Percentiles rank a stretch among this genome's conserved stretches.
Evolutionary conservation across 2,797 vertebrate genomes (phyloP).

Genomic region (Sparidentex hasta): DNA sequence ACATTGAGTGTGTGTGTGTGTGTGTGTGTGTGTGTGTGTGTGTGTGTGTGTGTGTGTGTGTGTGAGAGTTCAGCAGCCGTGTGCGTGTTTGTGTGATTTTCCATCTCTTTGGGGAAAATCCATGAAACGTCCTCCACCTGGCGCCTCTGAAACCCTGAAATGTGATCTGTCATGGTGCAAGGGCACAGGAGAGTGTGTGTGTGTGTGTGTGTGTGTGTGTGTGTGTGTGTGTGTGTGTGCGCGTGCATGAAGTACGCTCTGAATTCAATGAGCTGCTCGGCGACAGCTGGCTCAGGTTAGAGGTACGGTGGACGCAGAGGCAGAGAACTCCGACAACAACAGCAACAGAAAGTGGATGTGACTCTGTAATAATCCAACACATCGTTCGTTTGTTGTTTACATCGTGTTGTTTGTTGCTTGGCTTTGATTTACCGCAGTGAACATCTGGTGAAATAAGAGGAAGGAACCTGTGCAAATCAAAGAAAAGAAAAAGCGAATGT

Average conservation of each 20-base stretch:
- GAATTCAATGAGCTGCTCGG: constrained; percentile 54
- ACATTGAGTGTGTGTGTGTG: not conserved
- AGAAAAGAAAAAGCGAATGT: not conserved
- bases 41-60: not conserved
- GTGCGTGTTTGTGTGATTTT: constrained; percentile 23
- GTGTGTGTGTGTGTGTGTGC: constrained; percentile 30
- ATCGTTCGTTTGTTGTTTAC: constrained; percentile 11
- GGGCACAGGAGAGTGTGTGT: not conserved
- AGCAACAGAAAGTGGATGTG: constrained; percentile 5
- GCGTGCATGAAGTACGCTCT: constrained; percentile 19
- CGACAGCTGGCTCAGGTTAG: constrained; percentile 72
- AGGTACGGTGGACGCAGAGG: not conserved
- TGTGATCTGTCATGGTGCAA: constrained; percentile 55
- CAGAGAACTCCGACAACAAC: constrained; percentile 15
- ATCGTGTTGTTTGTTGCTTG: not conserved
- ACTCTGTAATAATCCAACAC: not conserved
- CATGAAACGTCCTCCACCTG: constrained; percentile 68
- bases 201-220: constrained; percentile 2
- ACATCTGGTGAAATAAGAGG: not conserved
- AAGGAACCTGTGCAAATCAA: not conserved
- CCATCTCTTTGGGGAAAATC: constrained; percentile 28
- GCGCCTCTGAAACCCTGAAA: constrained; percentile 62
- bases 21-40: constrained; percentile 10
- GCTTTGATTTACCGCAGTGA: constrained; percentile 5
- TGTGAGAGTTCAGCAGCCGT: not conserved